Percentiles rank a stretch among this genome's conserved stretches.
These are phyloP conservation scores for Serranus cabrilla DNA, from an alignment of 2,797 vertebrate species.

Conservation along the genomic window DNA sequence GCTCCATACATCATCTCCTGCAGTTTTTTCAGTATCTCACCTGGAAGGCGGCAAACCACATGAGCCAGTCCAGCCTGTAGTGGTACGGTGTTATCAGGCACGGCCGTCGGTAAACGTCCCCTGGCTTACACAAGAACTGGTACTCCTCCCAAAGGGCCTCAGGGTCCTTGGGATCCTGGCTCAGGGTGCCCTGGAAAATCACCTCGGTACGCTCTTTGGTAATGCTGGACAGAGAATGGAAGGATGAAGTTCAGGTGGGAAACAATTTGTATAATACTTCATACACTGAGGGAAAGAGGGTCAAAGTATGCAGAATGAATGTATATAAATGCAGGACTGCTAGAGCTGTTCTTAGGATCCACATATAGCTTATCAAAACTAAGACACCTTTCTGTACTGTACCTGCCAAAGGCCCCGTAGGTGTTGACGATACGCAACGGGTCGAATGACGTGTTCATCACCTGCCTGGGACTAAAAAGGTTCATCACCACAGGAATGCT, in stretches of 20 bases:
- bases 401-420: conserved; percentile 98
- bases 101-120: conserved; percentile 85
- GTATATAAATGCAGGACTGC: not conserved
- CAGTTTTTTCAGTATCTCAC: conserved; percentile 67
- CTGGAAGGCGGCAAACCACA: conserved; percentile 99
- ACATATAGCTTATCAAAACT: not conserved
- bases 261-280: not conserved
- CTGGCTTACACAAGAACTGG: conserved; percentile 95
- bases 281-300: not conserved
- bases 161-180: conserved; percentile 87
- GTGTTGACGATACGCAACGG: conserved; percentile 96
- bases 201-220: conserved; percentile 95
- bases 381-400: conserved; percentile 69
- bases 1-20: not conserved
- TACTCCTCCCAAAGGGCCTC: conserved; percentile 93
- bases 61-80: conserved; percentile 97
- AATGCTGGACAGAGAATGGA: conserved; percentile 80
- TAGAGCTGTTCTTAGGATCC: not conserved
- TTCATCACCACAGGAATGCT: conserved; percentile 94
- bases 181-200: conserved; percentile 92
- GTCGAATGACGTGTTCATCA: conserved; percentile 97
- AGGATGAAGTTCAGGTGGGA: not conserved
- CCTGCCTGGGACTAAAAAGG: conserved; percentile 90
- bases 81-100: conserved; percentile 95
- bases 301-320: no score